Evolutionary conservation across 2,113 vertebrate species (phyloP), one percentile per base, ranked within the genome.

Genomic region (Cyanoliseus patagonus): DNA sequence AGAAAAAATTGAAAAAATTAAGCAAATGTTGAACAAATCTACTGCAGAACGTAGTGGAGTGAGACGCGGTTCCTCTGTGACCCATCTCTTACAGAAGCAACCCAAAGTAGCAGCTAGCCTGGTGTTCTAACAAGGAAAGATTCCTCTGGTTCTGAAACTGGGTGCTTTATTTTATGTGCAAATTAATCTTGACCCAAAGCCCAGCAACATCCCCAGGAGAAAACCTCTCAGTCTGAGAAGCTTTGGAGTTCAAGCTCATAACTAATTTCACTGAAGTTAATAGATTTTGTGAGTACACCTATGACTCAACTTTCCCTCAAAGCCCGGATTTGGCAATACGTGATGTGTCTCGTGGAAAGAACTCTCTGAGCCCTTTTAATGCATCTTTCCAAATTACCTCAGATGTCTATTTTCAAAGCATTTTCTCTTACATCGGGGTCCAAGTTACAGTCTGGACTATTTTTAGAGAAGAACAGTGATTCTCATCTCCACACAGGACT

Each of bases 151-250:
- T 23, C 35, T 76, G 19, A 76, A 83, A 83, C 4, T 12, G 9
- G 0, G 0, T 46, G 25, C 44, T 88, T 88, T 75, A 31, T 46
- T 85, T 55, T 83, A 19, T 28, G 24, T 46, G 39, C 16, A 39
- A 76, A 73, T 41, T 52, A 41, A 42, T 69, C 41, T 77, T 73
- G 68, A 69, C 3, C n/a, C 18, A 52, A 73, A 83, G 16, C 10
- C 35, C 1, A 0, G 4, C 31, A 53, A 64, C 12, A 49, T 17
- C 31, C 2, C 0, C 10, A 66, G 33, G 6, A 68, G 66, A 81
- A 70, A 35, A 19, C 1, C 11, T 35, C 11, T 41, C 14, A 6
- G 11, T 68, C 27, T 61, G 35, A 80, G 13, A 68, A 9, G n/a
- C 31, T 72, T 59, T 81, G 63, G n/a, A 37, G 70, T 70, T 81